Evolutionary conservation across 2,888 invertebrate genomes (phyloP).

Genomic region (Nemotelus pantherinus): DNA sequence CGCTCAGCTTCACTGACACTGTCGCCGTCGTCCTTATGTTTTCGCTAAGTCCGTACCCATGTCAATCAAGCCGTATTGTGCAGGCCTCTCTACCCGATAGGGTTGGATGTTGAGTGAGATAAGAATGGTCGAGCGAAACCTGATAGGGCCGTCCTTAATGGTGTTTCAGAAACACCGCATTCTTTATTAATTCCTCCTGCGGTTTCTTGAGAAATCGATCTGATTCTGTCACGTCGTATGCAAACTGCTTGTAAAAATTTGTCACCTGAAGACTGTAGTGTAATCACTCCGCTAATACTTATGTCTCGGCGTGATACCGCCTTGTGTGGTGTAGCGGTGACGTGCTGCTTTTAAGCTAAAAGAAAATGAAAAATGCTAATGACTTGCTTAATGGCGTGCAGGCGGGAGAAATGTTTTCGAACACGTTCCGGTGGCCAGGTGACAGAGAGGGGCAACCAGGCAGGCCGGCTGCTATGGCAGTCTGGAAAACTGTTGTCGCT

Average conservation of each 20-base stretch:
- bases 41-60: too few relatives aligned
- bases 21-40: too few relatives aligned
- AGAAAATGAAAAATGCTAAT: conserved; percentile 40
- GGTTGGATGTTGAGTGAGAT: conserved; percentile 3
- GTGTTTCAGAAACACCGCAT: background rate
- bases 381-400: conserved; percentile 20
- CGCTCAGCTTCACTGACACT: too few relatives aligned
- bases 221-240: conserved; percentile 1
- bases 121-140: conserved; percentile 1
- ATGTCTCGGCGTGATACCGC: conserved; percentile 3
- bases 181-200: background rate
- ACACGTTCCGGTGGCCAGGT: background rate
- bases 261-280: conserved; percentile 26
- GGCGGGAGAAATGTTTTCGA: conserved; percentile 16
- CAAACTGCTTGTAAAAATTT: conserved; percentile 34
- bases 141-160: background rate
- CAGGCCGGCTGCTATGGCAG: background rate
- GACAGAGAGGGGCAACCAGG: background rate
- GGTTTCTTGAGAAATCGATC: background rate
- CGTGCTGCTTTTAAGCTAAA: conserved; percentile 4
- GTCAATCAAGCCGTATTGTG: too few relatives aligned
- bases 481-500: background rate
- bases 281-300: background rate
- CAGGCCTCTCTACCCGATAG: background rate
- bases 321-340: conserved; percentile 14